phyloP scores from a whole-genome alignment of 2,888 invertebrate species.

The Clivina fossor region DNA sequence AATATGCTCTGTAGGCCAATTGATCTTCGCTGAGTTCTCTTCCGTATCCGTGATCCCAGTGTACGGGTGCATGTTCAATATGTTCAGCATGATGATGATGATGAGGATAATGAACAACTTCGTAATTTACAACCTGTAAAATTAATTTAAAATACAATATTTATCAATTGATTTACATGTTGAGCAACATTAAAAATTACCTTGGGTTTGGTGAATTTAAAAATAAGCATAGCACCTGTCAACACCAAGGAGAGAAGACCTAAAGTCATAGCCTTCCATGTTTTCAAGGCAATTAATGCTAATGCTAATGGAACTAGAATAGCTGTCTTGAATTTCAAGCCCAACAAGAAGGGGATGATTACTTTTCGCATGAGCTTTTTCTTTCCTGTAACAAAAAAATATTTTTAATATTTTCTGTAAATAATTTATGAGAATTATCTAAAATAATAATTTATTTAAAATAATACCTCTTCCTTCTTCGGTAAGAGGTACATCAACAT shows the following conservation, averaged over 20 bases:
- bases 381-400: constrained; percentile 66
- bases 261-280: constrained; percentile 86
- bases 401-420: too few relatives aligned
- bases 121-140: constrained; percentile 73
- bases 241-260: constrained; percentile 81
- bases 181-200: constrained; percentile 46
- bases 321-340: constrained; percentile 83
- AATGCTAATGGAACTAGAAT: constrained; percentile 79
- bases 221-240: constrained; percentile 82
- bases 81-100: constrained; percentile 64
- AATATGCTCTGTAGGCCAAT: constrained; percentile 59
- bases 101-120: constrained; percentile 81
- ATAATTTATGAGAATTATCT: constrained; percentile 20
- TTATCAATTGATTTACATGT: constrained; percentile 4
- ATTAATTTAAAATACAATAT: constrained; percentile 21
- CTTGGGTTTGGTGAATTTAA: constrained; percentile 85
- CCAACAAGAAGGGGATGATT: constrained; percentile 80
- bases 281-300: constrained; percentile 81
- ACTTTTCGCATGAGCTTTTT: constrained; percentile 75
- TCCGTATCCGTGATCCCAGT: constrained; percentile 61
- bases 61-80: constrained; percentile 48
- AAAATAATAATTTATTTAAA: constrained; percentile 2
- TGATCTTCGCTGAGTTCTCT: constrained; percentile 61
- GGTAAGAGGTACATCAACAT: constrained; percentile 69
- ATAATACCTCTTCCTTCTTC: constrained; percentile 57